Conservation (phyloP, 53 echinoderm and acorn worm genomes). For the Holothuria leucospilota region DNA sequence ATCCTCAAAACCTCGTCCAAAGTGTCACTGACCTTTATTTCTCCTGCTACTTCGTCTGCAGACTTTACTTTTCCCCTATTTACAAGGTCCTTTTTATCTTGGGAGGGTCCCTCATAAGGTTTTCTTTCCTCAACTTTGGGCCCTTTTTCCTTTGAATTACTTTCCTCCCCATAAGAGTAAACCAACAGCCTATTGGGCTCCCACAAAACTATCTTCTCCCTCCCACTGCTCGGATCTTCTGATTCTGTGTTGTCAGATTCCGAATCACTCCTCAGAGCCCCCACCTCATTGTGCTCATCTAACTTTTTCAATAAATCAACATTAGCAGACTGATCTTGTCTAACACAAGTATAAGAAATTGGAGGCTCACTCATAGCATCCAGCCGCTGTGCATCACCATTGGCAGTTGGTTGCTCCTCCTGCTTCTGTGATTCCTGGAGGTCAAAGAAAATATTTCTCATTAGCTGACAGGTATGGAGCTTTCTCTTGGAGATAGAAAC, state of each 20-base stretch:
- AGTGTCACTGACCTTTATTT: slow-evolving; percentile 35
- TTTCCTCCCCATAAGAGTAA: slow-evolving; percentile 34
- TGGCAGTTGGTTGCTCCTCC: slow-evolving; percentile 40
- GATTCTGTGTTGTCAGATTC: slow-evolving; percentile 18
- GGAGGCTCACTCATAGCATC: slow-evolving; percentile 44
- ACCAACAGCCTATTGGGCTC: slow-evolving; percentile 49
- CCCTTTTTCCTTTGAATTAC: not conserved
- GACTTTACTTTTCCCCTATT: not conserved
- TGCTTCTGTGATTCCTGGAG: slow-evolving; percentile 3
- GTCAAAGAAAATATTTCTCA: not conserved
- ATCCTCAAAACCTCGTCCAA: slow-evolving; percentile 70
- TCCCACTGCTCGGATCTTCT: slow-evolving; percentile 36
- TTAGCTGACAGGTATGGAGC: no score
- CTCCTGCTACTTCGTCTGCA: not conserved
- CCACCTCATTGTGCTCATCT: not conserved
- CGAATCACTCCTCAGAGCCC: not conserved
- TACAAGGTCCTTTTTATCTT: not conserved
- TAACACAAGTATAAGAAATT: slow-evolving; percentile 19
- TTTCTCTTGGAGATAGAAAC: not conserved
- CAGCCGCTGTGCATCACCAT: slow-evolving; percentile 30
- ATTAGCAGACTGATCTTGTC: slow-evolving; percentile 5
- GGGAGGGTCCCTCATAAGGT: not conserved
- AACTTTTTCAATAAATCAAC: not conserved
- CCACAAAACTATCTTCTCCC: slow-evolving; percentile 48
- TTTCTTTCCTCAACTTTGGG: not conserved